phyloP scores from a whole-genome alignment of 2,888 invertebrate species.

The Cephus spinipes region DNA sequence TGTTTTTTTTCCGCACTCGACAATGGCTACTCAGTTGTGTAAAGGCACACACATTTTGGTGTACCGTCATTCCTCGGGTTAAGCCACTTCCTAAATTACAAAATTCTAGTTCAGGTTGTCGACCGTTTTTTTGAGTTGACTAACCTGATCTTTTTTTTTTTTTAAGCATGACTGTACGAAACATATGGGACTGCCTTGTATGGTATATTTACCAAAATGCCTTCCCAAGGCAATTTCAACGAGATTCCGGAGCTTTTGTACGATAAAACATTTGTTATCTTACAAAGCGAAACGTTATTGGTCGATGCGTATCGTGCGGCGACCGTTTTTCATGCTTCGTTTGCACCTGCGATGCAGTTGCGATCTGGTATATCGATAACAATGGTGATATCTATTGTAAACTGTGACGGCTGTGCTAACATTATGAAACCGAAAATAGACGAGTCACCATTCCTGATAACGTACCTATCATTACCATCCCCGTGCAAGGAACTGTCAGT shows the following conservation, averaged over 20 bases:
- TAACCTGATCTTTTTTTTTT: background rate
- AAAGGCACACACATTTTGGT: background rate
- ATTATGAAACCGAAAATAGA: background rate
- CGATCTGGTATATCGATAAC: background rate
- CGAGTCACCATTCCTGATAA: background rate
- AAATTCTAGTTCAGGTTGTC: background rate
- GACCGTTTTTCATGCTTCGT: background rate
- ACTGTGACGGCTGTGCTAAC: background rate
- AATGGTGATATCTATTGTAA: background rate
- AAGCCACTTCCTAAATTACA: background rate
- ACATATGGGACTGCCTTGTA: background rate
- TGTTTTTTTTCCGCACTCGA: background rate
- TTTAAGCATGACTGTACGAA: background rate
- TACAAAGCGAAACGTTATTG: background rate
- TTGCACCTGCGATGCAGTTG: background rate
- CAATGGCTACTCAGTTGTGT: background rate
- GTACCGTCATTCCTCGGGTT: background rate
- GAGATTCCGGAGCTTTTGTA: background rate
- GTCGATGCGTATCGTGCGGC: background rate
- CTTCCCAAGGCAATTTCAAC: background rate
- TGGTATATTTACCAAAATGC: background rate
- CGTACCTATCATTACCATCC: too few relatives aligned
- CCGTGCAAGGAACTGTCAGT: background rate
- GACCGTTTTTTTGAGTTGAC: background rate
- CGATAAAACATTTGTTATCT: background rate